Evolutionary conservation across 2,113 vertebrate species (phyloP), one percentile per base, ranked within the genome.

Genomic region (Nannobrachium achirus): DNA sequence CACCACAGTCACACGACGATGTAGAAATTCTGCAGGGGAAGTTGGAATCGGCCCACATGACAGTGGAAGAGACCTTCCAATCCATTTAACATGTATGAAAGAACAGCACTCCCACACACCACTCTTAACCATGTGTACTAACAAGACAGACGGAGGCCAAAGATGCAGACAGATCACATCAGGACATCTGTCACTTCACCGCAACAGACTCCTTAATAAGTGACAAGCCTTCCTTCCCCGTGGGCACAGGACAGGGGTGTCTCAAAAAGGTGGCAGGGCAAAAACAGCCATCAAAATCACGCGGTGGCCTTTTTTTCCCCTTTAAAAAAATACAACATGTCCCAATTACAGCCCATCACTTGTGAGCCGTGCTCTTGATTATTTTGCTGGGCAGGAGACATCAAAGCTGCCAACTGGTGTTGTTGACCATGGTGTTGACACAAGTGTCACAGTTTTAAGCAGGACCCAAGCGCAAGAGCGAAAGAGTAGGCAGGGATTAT

Each of bases 101-200:
- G 91, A 90, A 92, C 87, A 90, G 86, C 77, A 71, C 80, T 78
- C 83, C 25, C 79, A 77, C 81, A 81, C 83, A 85, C 82, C 75
- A 76, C 91, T 90, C 83, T 91, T 90, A 94, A 95, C 92, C 94
- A 89, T 90, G 92, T 93, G 91, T 93, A 86, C 93, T 92, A 93
- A 94, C 92, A 93, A 92, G 89, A 87, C 89, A 89, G 89, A 86
- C 85, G 85, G 88, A 89, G 88, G 89, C 86, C 90, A 90, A 93
- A 93, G 91, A 94, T 93, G 87, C 90, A 92, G 93, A 92, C 92
- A 88, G 93, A 95, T 95, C 94, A 91, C 93, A 94, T 93, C 90
- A 93, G 95, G 95, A 95, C 94, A 96, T 95, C 93, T 96, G 95
- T 95, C 94, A 96, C 93, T 96, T 96, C 94, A 88, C 91, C 93